Evolutionary conservation across 2,113 vertebrate genomes (phyloP), one percentile per base, ranked within the genome.

Genomic region (Alethe castanea): DNA sequence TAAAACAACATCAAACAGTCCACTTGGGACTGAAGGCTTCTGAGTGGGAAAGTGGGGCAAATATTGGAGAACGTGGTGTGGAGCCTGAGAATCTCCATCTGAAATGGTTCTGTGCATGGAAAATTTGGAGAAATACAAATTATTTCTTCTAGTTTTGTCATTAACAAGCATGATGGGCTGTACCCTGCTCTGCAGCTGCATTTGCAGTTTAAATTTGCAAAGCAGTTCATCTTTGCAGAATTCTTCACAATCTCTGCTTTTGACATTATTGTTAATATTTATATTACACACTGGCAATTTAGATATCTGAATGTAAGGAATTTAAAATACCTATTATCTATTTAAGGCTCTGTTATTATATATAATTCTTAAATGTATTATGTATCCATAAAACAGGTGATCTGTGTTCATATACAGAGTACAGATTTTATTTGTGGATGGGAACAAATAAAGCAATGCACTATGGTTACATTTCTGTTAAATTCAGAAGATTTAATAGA

Each of bases 311-410:
- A 44, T 65, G 73, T 16, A 71, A n/a, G 38, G 29, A 48, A 28
- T 13, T 45, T 70, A 71, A 93, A 86, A 88, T 56, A 52, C 19
- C 80, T 56, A 70, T 93, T 95, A 86, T 70, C 65, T 74, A 22
- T 84, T 87, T 90, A 90, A 62, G 19, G 17, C 17, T 56, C 33
- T 78, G 24, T 44, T 72, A 44, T 90, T 65, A 52, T 56, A 64
- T 28, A 14, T 85, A 71, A 92, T 83, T 84, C n/a, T 84, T 56
- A 67, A 89, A 53, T 67, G 19, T 19, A 56, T 89, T 91, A 22
- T 81, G 24, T 53, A 33, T n/a, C 48, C 20, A 65, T 20, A 86
- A 84, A 72, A 56, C 24, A 78, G 53, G 73, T 81, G 73, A 92
- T 72, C 26, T 42, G 53, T 91, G 65, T 50, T 77, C 4, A 0